Base-by-base conservation (phyloP, 2,888 invertebrate genomes). In the Amorpha juglandis region DNA sequence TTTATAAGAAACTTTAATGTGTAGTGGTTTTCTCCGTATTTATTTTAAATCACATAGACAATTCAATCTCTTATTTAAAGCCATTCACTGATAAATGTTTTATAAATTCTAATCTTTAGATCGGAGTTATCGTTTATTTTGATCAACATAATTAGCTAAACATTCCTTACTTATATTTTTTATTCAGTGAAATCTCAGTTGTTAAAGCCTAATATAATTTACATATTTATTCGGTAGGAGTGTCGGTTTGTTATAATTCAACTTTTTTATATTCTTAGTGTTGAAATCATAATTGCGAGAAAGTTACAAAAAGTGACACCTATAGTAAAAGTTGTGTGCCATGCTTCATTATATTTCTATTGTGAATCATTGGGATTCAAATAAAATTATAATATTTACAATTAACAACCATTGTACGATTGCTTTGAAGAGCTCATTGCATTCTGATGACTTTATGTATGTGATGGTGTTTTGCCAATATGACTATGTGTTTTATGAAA, bases 171-270 rank as follows among this genome's bases (percentile, higher is more conserved):
- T 48, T 33, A 47, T 62, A 63, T 63, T 62, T 47, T 27, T 48
- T 63, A 48, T 33, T 48, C 19, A 58, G 58, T 58, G 58, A 58
- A 58, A 58, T 58, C 42, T 42, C 12, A 42, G 58, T 16, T 38
- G 42, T 38, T 58, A 42, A 14, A 58, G 58, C 42, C 42, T 19
- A 19, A 42, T 12, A 42, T 42, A 58, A 58, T 58, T 58, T 58
- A 19, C 58, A 58, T 58, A 58, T 58, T 58, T 58, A 58, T 58
- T 58, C 42, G 42, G 58, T 42, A 58, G 58, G 58, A 58, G 58
- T 58, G 58, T 58, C 16, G 1, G 38, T 58, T 58, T 58, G 38
- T 19, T 53, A 53, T 53, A 53, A 53, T 53, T 53, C n/a, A 33
- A 53, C 53, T 53, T 42, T 58, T 55, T 55, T 55, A 42, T 58